These are phyloP conservation scores for Stenurella melanura DNA, from an alignment of 2,888 invertebrate species.

Conservation along the genomic window DNA sequence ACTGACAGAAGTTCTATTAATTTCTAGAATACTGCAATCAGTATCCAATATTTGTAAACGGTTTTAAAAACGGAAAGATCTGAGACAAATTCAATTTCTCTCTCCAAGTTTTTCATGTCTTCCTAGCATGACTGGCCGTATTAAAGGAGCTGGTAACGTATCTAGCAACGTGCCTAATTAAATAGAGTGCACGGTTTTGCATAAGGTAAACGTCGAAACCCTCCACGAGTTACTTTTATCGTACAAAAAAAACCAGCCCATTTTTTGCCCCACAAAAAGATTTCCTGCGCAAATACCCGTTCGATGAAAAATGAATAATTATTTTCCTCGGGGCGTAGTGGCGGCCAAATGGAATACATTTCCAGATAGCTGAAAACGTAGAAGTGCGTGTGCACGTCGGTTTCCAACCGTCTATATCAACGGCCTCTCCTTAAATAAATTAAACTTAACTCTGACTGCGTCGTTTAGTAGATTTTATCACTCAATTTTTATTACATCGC, in stretches of 20 bases:
- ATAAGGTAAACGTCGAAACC: slow-evolving; percentile 2
- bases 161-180: background rate
- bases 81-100: background rate
- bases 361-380: background rate
- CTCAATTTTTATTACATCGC: slow-evolving; percentile 37
- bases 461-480: slow-evolving; percentile 37
- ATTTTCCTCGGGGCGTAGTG: background rate
- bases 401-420: background rate
- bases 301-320: background rate
- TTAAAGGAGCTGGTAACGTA: no score
- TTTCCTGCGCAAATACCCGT: background rate
- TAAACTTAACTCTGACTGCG: slow-evolving; percentile 28
- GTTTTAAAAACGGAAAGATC: no score
- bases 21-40: no score
- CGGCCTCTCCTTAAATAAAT: slow-evolving; percentile 33
- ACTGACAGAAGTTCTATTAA: no score
- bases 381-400: slow-evolving; percentile 8
- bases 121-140: background rate
- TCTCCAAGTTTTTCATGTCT: background rate
- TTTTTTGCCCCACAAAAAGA: background rate
- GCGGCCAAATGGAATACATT: background rate
- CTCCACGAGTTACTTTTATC: background rate
- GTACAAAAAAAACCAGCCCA: background rate
- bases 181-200: background rate
- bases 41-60: no score